Conservation (phyloP, 2,797 vertebrate genomes). For the Halcyon badia region DNA sequence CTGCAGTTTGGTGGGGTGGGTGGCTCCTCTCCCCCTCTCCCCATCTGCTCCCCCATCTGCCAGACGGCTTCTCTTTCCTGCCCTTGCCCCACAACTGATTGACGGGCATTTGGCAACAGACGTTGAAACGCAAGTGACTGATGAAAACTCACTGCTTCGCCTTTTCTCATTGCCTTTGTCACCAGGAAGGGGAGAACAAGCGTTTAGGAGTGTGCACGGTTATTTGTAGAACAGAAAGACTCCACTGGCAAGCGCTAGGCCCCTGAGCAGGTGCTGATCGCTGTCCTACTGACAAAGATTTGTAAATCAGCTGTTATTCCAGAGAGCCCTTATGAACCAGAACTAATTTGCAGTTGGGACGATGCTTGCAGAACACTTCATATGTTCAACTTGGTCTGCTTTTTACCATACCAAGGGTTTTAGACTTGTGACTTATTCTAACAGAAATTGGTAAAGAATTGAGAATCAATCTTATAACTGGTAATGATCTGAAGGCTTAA, state of each 20-base stretch:
- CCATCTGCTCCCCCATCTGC: constrained; percentile 28
- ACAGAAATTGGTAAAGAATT: not conserved
- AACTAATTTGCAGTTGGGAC: not conserved
- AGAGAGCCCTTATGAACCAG: not conserved
- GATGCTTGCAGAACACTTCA: not conserved
- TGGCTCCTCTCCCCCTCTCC: not conserved
- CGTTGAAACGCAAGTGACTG: not conserved
- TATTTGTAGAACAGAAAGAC: constrained; percentile 4
- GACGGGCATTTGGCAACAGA: constrained; percentile 11
- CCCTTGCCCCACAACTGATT: not conserved
- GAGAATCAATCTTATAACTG: not conserved
- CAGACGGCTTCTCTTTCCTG: not conserved
- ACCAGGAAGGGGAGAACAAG: not conserved
- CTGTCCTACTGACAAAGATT: not conserved
- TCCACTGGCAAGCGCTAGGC: not conserved
- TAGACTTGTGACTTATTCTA: not conserved
- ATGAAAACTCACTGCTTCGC: constrained; percentile 10
- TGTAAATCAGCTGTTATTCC: constrained; percentile 32
- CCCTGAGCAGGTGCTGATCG: constrained; percentile 27
- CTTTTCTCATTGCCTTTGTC: not conserved
- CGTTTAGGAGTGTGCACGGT: not conserved
- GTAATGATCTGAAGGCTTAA: not conserved
- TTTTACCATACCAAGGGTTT: not conserved
- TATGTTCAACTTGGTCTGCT: not conserved
- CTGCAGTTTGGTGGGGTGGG: not conserved